Evolutionary conservation across 2,797 vertebrate genomes (phyloP).

Genomic region (Spinus pinus): DNA sequence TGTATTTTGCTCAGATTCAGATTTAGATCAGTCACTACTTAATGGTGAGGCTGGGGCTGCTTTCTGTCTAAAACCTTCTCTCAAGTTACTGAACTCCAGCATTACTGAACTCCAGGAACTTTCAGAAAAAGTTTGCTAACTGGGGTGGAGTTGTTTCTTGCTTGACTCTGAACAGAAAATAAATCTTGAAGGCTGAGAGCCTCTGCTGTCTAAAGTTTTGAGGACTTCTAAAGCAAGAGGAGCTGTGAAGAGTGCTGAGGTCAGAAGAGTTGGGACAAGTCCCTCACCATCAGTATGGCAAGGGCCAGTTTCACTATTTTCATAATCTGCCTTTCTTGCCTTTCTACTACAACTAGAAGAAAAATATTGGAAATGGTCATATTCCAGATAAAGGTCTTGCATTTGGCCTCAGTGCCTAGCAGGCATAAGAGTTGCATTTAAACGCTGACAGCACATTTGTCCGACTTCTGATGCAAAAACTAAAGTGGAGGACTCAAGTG

Average conservation of each 20-base stretch:
- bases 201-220: neutral
- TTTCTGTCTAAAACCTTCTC: neutral
- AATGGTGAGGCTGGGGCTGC: neutral
- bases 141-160: neutral
- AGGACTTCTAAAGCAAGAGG: neutral
- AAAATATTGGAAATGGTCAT: neutral
- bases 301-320: neutral
- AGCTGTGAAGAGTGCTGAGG: neutral
- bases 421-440: neutral
- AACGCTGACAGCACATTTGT: fast-evolving
- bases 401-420: neutral
- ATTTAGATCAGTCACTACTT: neutral
- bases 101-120: neutral
- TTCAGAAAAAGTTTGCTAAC: neutral
- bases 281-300: neutral
- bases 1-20: neutral
- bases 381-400: neutral
- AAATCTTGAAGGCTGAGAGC: neutral
- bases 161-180: neutral
- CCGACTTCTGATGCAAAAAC: neutral
- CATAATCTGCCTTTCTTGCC: neutral
- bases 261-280: neutral
- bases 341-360: neutral
- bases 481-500: neutral
- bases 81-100: neutral